Evolutionary conservation across 2,797 vertebrate species (phyloP).

Genomic region (Rhynchotus rufescens): DNA sequence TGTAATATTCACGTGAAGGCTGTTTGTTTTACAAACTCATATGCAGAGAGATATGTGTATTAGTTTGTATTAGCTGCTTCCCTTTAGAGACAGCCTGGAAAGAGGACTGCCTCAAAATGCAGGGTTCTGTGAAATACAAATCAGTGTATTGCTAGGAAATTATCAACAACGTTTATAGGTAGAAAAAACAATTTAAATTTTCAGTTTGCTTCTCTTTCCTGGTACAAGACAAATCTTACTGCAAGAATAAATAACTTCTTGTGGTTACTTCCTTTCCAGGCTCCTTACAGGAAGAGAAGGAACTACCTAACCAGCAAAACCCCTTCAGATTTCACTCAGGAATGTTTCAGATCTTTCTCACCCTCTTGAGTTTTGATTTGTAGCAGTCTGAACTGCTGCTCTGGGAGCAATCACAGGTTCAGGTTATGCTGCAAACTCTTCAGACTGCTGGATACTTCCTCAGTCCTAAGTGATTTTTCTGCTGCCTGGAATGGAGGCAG

Average conservation of each 20-base stretch:
- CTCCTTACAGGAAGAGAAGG: slow-evolving; percentile 38
- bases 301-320: slow-evolving; percentile 46
- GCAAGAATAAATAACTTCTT: neutral
- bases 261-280: slow-evolving; percentile 14
- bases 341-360: slow-evolving; percentile 64
- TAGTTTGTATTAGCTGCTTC: neutral
- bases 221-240: neutral
- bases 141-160: neutral
- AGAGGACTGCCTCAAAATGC: neutral
- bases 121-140: neutral
- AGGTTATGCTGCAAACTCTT: neutral
- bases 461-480: neutral
- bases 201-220: neutral
- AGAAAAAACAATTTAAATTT: neutral
- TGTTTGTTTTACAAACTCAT: neutral
- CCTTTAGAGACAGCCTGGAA: neutral
- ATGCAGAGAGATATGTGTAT: too few relatives aligned
- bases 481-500: neutral
- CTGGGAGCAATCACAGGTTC: slow-evolving; percentile 50
- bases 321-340: slow-evolving; percentile 50
- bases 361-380: slow-evolving; percentile 45
- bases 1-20: neutral
- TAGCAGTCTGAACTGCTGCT: slow-evolving; percentile 54
- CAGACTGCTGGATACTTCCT: neutral
- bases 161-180: neutral